Conservation (phyloP, 2,888 invertebrate genomes). For the Yponomeuta cagnagella region DNA sequence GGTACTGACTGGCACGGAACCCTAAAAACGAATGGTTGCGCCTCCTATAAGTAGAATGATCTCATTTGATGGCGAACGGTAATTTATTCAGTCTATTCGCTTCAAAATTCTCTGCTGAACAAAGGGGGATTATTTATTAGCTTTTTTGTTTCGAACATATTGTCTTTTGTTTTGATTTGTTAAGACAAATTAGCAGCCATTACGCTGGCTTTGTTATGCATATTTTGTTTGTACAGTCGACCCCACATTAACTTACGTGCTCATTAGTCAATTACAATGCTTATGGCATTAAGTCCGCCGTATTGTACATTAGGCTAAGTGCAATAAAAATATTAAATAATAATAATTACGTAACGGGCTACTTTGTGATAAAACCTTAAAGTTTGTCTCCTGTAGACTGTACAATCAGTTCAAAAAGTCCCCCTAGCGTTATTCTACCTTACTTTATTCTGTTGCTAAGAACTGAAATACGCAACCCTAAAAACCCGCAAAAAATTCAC, state of each 20-base stretch:
- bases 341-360: no score
- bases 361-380: no score
- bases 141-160: background rate
- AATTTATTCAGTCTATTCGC: background rate
- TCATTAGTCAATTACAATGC: no score
- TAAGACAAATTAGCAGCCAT: background rate
- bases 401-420: no score
- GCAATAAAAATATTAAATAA: no score
- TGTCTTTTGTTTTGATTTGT: conserved; percentile 3
- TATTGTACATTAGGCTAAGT: no score
- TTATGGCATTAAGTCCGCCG: no score
- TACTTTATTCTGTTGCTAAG: no score
- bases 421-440: no score
- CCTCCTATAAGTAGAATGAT: background rate
- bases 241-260: background rate
- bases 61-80: conserved; percentile 1
- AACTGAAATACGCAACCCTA: no score
- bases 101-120: background rate
- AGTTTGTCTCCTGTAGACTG: no score
- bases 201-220: background rate
- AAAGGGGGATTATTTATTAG: conserved; percentile 1
- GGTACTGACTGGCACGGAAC: background rate
- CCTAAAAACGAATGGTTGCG: background rate
- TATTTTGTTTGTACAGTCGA: background rate
- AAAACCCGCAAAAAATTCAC: no score